These are phyloP conservation scores for Symphodus melops DNA, from an alignment of 2,113 vertebrate genomes.

Conservation along the genomic window DNA sequence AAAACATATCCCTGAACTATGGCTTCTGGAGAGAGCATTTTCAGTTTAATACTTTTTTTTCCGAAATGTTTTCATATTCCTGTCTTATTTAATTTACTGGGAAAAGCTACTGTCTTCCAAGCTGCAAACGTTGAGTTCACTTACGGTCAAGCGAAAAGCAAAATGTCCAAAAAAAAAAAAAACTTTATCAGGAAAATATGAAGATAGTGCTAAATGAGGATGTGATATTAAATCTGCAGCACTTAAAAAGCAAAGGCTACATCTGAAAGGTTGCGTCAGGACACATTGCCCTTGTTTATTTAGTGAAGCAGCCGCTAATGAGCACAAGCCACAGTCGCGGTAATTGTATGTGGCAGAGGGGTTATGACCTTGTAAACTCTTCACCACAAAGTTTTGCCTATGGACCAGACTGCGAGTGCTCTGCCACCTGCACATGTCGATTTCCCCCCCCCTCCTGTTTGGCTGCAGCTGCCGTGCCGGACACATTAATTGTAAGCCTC, in stretches of 20 bases:
- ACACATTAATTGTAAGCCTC: constrained; percentile 57
- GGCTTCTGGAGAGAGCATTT: background rate
- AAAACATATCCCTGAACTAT: constrained; percentile 1
- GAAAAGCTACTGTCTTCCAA: background rate
- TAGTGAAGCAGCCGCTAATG: constrained; percentile 46
- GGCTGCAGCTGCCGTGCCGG: constrained; percentile 27
- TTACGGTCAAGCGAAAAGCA: background rate
- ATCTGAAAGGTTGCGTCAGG: constrained; percentile 6
- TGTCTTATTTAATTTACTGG: background rate
- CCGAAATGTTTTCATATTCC: background rate
- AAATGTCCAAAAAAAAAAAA: too few species aligned
- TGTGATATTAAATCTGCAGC: background rate
- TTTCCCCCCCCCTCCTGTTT: constrained; percentile 24
- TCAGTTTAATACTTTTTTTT: background rate
- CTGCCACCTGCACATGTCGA: constrained; percentile 64
- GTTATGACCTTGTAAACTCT: constrained; percentile 63
- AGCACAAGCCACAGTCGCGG: constrained; percentile 40
- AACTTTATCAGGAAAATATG: background rate
- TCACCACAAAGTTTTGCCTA: constrained; percentile 62
- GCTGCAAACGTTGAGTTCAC: background rate
- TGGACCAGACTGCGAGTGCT: constrained; percentile 41
- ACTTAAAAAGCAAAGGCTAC: background rate
- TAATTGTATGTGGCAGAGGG: constrained; percentile 70
- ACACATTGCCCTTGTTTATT: constrained; percentile 56
- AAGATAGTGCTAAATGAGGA: background rate